phyloP scores from a whole-genome alignment of 2,888 invertebrate species.

The Pantelozetes paolii region DNA sequence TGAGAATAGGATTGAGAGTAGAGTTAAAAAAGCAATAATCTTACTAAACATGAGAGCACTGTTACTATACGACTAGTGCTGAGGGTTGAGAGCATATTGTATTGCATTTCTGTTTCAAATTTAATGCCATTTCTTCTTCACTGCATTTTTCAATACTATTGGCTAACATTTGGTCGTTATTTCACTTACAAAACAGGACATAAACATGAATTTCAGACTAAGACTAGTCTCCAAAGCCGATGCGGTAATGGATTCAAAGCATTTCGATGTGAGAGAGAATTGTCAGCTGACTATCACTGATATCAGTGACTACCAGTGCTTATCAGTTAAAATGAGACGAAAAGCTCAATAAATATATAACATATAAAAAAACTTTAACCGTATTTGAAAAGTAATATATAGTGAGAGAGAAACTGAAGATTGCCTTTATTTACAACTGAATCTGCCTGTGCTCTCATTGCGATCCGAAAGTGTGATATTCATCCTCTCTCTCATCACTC shows the following conservation, averaged over 20 bases:
- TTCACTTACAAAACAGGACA: slow-evolving; percentile 12
- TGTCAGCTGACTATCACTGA: too few relatives aligned
- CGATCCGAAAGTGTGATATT: neutral
- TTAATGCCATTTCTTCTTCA: too few relatives aligned
- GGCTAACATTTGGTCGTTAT: neutral
- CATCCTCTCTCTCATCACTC: too few relatives aligned
- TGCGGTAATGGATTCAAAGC: neutral
- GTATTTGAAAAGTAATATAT: neutral
- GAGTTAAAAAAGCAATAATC: too few relatives aligned
- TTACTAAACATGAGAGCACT: too few relatives aligned
- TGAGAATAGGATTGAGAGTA: too few relatives aligned
- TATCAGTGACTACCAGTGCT: neutral
- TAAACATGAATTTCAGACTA: neutral
- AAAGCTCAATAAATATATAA: neutral
- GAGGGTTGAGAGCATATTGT: too few relatives aligned
- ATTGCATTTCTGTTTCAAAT: too few relatives aligned
- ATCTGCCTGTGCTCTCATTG: neutral
- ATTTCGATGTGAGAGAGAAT: too few relatives aligned
- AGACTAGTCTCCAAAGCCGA: neutral
- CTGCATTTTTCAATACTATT: too few relatives aligned
- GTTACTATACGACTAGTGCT: too few relatives aligned
- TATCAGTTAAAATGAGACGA: neutral
- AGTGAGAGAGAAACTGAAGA: neutral
- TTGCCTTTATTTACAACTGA: slow-evolving; percentile 8
- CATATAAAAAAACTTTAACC: neutral